Base-by-base conservation (phyloP, 2,888 invertebrate genomes). In the Leptopilina drosophilae region DNA sequence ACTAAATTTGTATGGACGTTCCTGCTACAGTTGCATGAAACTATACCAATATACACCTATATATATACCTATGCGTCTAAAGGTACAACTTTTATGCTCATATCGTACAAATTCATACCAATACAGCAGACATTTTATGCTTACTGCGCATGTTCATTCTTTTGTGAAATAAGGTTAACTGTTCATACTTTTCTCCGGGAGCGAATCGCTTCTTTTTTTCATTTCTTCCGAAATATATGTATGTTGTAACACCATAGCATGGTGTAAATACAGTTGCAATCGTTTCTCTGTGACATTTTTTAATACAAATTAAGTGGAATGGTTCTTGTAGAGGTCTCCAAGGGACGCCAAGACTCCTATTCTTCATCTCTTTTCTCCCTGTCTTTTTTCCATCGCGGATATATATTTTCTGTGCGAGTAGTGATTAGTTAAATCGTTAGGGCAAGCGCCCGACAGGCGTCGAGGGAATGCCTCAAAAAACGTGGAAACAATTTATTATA, bases 341-440 rank as follows among this genome's bases (percentile, higher is more conserved):
- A 82, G 81, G 82, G 86, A 83, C 87, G 84, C 82, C 86, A 82
- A 8, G 82, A 82, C 84, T 81, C 83, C 84, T 85, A 85, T 76
- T 77, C 82, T 79, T 82, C 81, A 73, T 73, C 78, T 85, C 85
- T 85, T 85, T 66, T 77, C 81, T 81, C 80, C 80, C 79, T 78
- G 82, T 78, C 73, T 80, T 79, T 75, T 46, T 79, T 78, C 76
- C 77, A 82, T 87, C 85, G 83, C 83, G 86, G 85, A 88, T 89
- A 87, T 88, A 88, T 87, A 88, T 87, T 87, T 87, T 88, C 87
- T 84, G 85, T 81, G 80, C 78, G 84, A 87, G 89, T 90, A 87
- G 89, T 90, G 89, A 90, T 90, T 90, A 90, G 90, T 90, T 90
- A 90, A 90, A 90, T 88, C 89, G 89, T 88, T 88, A 87, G 85